Conservation (phyloP, 1,140 invertebrate genomes). For the Drosophila subobscura region DNA sequence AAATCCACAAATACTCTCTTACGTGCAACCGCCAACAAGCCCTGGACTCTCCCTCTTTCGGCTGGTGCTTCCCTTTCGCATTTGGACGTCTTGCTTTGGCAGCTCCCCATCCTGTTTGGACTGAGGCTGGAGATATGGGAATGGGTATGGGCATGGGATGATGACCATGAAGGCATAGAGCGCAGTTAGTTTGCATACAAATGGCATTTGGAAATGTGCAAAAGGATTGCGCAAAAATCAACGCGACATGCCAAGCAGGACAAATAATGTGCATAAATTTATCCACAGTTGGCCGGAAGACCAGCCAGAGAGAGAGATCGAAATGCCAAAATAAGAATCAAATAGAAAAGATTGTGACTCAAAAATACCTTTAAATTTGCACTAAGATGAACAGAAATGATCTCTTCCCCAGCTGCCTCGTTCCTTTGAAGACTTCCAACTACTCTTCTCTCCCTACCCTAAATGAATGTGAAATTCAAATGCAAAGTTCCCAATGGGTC, state of each 20-base stretch:
- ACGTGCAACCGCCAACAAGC: constrained; percentile 7
- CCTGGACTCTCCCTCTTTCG: neutral
- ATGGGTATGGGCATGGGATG: constrained; percentile 10
- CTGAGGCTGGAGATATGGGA: neutral
- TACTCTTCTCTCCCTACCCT: too few relatives aligned
- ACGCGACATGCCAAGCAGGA: constrained; percentile 73
- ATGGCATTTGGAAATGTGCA: constrained; percentile 69
- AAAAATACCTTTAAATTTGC: too few relatives aligned
- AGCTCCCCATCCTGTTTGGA: neutral
- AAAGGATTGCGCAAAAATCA: constrained; percentile 74
- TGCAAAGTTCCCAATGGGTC: too few relatives aligned
- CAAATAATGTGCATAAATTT: constrained; percentile 81
- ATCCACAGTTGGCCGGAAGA: constrained; percentile 41
- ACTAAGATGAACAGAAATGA: too few relatives aligned
- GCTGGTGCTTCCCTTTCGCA: constrained; percentile 18
- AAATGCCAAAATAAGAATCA: too few relatives aligned
- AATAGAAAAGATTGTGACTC: too few relatives aligned
- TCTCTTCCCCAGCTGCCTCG: too few relatives aligned
- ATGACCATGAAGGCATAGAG: constrained; percentile 44
- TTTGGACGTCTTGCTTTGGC: constrained; percentile 66
- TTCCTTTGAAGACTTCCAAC: too few relatives aligned
- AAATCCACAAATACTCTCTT: constrained; percentile 40
- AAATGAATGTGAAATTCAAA: too few relatives aligned
- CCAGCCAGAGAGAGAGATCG: constrained; percentile 1
- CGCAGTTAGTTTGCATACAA: constrained; percentile 75